These are phyloP conservation scores for Acipenser transmontanus DNA, from an alignment of 2,797 vertebrate genomes.

Conservation along the genomic window DNA sequence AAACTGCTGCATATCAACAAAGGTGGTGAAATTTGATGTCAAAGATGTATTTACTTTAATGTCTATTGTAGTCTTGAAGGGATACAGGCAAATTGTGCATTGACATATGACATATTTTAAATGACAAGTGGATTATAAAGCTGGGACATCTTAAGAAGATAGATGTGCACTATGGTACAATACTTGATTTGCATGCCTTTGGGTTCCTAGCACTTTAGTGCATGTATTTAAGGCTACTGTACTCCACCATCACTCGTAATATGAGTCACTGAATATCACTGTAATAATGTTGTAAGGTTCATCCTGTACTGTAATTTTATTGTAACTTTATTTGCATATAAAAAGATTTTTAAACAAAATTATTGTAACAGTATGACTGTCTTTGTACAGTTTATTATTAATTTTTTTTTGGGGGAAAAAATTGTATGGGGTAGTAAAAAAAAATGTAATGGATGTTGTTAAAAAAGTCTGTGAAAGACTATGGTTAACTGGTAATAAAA, in stretches of 20 bases:
- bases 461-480: conserved; percentile 64
- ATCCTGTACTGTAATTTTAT: conserved; percentile 66
- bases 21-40: conserved; percentile 59
- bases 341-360: conserved; percentile 71
- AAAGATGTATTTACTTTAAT: conserved; percentile 44
- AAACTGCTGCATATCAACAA: conserved; percentile 35
- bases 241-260: conserved; percentile 49
- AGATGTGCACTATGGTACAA: conserved; percentile 62
- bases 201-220: conserved; percentile 85
- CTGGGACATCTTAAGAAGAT: conserved; percentile 63
- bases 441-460: conserved; percentile 67
- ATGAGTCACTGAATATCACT: conserved; percentile 52
- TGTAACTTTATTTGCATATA: conserved; percentile 70
- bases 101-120: conserved; percentile 26
- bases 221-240: conserved; percentile 81
- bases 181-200: conserved; percentile 79
- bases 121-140: conserved; percentile 37
- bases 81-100: conserved; percentile 35
- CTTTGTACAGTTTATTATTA: conserved; percentile 72
- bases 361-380: conserved; percentile 70
- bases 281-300: conserved; percentile 56
- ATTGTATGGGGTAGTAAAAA: conserved; percentile 54
- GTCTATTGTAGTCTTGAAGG: conserved; percentile 44
- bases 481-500: conserved; percentile 65
- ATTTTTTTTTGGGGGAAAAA: conserved; percentile 59